Base-by-base conservation (phyloP, 2,113 vertebrate genomes). In the Calidris pygmaea region DNA sequence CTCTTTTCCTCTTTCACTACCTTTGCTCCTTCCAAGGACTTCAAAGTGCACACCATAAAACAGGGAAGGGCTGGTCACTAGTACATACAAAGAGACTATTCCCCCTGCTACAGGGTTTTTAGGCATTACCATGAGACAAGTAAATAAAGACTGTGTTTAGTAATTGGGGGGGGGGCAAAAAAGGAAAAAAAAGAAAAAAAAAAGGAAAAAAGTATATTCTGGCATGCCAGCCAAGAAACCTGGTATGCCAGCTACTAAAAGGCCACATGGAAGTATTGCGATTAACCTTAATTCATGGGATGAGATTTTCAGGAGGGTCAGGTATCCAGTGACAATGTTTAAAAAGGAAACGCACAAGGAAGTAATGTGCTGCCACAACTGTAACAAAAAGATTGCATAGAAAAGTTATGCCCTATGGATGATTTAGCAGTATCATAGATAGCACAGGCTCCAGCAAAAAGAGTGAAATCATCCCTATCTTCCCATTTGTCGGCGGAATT, bases 391-490 rank as follows among this genome's bases (percentile, higher is more conserved):
- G 74, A 92, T 67, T 92, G 74, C 88, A 92, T 2, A 76, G 73
- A 63, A 91, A 93, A 93, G 84, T 91, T 91, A 87, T 66, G 71
- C 62, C 92, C 93, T 86, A 97, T 73, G 89, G 85, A 96, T 92
- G 88, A 93, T 95, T 95, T 94, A 95, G 90, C 92, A 92, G 47
- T 84, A 94, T 87, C 84, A 86, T 37, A 95, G 86, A 80, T 18
- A 86, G 82, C 58, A 79, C 29, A 85, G 52, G 45, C 60, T 93
- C 70, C 82, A 94, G 86, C 87, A 94, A 85, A 94, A 91, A 65
- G 94, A 92, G 77, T 93, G 86, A 96, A 96, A 97, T 95, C 94
- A 96, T 90, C 93, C 95, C 85, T 95, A 91, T 93, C 89, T 92
- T 97, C 79, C 76, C 91, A 87, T 96, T 95, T 96, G 90, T 94